Base-by-base conservation (phyloP, 1,140 invertebrate species). In the Lepidotrigona ventralis region DNA sequence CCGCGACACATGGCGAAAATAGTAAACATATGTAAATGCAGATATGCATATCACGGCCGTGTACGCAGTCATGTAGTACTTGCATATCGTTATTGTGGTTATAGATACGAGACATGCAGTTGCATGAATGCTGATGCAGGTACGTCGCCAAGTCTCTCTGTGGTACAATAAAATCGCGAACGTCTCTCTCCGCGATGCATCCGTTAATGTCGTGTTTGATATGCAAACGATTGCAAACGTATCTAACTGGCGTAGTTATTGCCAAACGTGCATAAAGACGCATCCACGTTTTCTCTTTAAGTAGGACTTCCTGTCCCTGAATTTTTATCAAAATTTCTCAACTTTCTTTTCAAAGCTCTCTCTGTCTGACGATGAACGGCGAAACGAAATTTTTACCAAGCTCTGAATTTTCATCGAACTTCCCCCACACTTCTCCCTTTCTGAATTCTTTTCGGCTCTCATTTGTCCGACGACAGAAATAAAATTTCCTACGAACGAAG, bases 11-110 rank as follows among this genome's bases (percentile, higher is more conserved):
- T 19, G 9, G 39, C 23, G 66, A 69, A 69, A 69, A 39, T 39
- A 39, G 26, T 72, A 72, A 29, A 54, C 51, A 29, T 26, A 69
- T 12, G 33, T 69, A 54, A 54, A 54, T 72, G n/a, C 51, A 54
- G 71, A 19, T 56, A 73, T 56, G 53, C 53, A 33, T 73, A 74
- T 74, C 53, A 33, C 53, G 53, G 19, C 5, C 39, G 39, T 46
- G 39, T 46, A 56, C 21, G 53, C 26, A 74, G 33, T 58, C 53
- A 23, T 74, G 72, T 21, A 58, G 72, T 21, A 74, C 19, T 56
- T 33, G 72, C 26, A 56, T 74, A 74, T 74, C 53, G 26, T 70
- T 70, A 70, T 29, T 29, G 21, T 58, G 21, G 53, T 39, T 74
- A 15, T 33, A 56, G 53, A 56, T 56, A 74, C 17, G 72, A 74